Percentiles rank a stretch among this genome's conserved stretches.
Evolutionary conservation across 2,797 vertebrate genomes (phyloP).

Genomic region (Bovichtus diacanthus): DNA sequence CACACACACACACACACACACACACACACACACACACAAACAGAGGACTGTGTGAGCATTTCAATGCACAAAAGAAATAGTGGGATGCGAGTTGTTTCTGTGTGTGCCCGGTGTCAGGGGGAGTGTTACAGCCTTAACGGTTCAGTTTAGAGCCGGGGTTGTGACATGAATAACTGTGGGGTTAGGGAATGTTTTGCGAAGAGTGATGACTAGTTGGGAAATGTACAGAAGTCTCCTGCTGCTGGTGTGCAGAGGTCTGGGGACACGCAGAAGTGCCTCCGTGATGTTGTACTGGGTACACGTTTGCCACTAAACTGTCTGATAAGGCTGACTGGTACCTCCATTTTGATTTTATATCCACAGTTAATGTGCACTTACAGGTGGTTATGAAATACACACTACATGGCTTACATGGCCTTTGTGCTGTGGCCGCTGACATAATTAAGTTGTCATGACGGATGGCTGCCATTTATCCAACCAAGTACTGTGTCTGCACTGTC

Average conservation of each 20-base stretch:
- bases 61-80: conserved; percentile 59
- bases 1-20: conserved; percentile 7
- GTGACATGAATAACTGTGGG: conserved; percentile 34
- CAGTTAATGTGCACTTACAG: conserved; percentile 19
- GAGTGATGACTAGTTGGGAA: conserved; percentile 1
- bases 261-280: background rate
- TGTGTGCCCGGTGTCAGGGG: conserved; percentile 33
- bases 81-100: conserved; percentile 58
- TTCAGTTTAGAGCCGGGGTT: conserved; percentile 38
- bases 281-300: background rate
- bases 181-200: conserved; percentile 17
- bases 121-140: conserved; percentile 34
- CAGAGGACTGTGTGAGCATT: conserved; percentile 50
- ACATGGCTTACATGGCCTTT: conserved; percentile 31
- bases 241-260: background rate
- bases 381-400: conserved; percentile 50
- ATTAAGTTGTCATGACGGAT: conserved; percentile 71
- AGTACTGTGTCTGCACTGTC: conserved; percentile 40
- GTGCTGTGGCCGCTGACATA: conserved; percentile 37
- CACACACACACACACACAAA: background rate
- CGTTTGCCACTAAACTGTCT: conserved; percentile 24
- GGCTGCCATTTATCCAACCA: conserved; percentile 52
- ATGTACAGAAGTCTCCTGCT: conserved; percentile 15
- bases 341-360: conserved; percentile 55
- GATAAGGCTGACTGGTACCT: conserved; percentile 20